Evolutionary conservation across 2,888 invertebrate genomes (phyloP).

Genomic region (Onchidella celtica): DNA sequence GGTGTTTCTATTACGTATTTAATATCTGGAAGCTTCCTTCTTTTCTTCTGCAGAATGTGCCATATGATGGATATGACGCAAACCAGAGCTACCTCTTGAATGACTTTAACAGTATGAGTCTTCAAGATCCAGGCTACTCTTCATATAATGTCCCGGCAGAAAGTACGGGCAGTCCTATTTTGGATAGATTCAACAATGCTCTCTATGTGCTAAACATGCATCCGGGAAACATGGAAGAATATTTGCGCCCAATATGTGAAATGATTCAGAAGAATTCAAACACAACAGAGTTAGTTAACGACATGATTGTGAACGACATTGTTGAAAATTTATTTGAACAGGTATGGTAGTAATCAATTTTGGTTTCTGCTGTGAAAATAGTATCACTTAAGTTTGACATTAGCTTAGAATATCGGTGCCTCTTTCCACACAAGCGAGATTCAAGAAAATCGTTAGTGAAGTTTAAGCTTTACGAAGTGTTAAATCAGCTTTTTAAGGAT

Average conservation of each 20-base stretch:
- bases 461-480: too few relatives aligned
- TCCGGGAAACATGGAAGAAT: conserved; percentile 75
- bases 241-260: conserved; percentile 70
- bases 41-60: background rate
- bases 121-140: background rate
- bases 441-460: too few relatives aligned
- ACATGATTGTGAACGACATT: conserved; percentile 57
- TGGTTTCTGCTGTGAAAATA: too few relatives aligned
- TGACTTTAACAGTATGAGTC: background rate
- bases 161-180: conserved; percentile 42
- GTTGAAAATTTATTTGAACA: conserved; percentile 70
- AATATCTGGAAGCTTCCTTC: background rate
- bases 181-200: conserved; percentile 62
- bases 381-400: background rate
- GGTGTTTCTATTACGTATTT: too few relatives aligned
- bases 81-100: conserved; percentile 11
- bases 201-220: conserved; percentile 73
- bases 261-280: conserved; percentile 59
- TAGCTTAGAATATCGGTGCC: conserved; percentile 6
- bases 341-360: conserved; percentile 60
- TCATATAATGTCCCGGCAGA: background rate
- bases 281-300: conserved; percentile 56
- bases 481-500: too few relatives aligned
- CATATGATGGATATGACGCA: background rate
- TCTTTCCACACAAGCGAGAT: too few relatives aligned